Percentiles rank a stretch among this genome's conserved stretches.
phyloP scores from a whole-genome alignment of 2,888 invertebrate species.

The Ariolimax columbianus region DNA sequence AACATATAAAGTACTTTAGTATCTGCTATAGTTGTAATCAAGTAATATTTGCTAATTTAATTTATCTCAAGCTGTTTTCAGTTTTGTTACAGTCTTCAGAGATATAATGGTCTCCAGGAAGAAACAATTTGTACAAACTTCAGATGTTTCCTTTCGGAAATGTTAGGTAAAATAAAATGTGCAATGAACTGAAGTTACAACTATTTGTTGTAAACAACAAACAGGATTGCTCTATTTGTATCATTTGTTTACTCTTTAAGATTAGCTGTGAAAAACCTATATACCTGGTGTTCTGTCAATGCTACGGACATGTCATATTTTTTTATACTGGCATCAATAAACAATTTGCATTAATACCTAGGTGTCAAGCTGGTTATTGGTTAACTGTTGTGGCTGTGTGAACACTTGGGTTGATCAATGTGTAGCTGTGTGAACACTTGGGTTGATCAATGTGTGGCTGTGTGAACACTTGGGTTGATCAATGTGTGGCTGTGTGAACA shows the following conservation, averaged over 20 bases:
- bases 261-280: not conserved
- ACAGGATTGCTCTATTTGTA: not conserved
- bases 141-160: not conserved
- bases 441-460: no score
- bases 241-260: no score
- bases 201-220: not conserved
- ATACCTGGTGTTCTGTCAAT: conserved; percentile 28
- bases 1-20: no score
- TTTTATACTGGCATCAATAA: conserved; percentile 54
- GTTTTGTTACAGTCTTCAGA: no score
- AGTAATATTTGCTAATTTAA: no score
- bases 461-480: no score
- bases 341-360: conserved; percentile 37
- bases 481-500: no score
- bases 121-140: not conserved
- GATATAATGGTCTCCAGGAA: no score
- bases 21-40: no score
- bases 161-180: not conserved
- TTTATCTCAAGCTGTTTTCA: no score
- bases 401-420: no score
- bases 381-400: not conserved
- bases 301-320: conserved; percentile 41
- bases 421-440: no score
- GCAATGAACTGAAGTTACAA: not conserved
- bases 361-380: not conserved